phyloP scores from a whole-genome alignment of 2,113 vertebrate species.

The Platichthys stellatus region DNA sequence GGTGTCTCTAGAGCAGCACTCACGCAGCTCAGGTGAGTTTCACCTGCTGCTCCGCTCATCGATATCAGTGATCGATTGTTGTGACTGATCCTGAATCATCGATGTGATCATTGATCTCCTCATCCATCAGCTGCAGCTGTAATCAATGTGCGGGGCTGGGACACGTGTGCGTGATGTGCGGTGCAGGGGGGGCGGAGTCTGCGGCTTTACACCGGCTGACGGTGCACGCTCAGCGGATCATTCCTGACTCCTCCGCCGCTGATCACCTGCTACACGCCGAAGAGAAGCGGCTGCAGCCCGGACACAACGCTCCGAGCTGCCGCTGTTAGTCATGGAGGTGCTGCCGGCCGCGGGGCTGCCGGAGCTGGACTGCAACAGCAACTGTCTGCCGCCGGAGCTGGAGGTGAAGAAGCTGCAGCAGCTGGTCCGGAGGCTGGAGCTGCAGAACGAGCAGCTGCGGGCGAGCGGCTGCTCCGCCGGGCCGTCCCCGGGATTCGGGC shows the following conservation, averaged over 20 bases:
- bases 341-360: conserved; percentile 62
- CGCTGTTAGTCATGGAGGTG: conserved; percentile 67
- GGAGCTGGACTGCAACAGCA: conserved; percentile 80
- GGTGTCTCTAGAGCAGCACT: background rate
- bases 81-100: no score
- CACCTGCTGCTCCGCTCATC: no score
- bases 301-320: no score
- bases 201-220: background rate
- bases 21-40: background rate
- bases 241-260: no score
- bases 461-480: conserved; percentile 49
- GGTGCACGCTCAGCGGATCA: conserved; percentile 18
- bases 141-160: no score
- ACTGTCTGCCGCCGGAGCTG: conserved; percentile 86
- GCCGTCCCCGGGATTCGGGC: conserved; percentile 52
- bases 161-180: background rate
- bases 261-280: no score
- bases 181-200: conserved; percentile 38
- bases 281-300: no score
- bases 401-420: conserved; percentile 95
- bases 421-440: conserved; percentile 90
- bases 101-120: no score
- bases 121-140: no score
- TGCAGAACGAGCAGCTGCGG: conserved; percentile 90
- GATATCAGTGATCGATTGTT: no score